Percentiles rank a stretch among this genome's conserved stretches.
These are phyloP conservation scores for Hemichromis elongatus DNA, from an alignment of 2,113 vertebrate species.

Conservation along the genomic window DNA sequence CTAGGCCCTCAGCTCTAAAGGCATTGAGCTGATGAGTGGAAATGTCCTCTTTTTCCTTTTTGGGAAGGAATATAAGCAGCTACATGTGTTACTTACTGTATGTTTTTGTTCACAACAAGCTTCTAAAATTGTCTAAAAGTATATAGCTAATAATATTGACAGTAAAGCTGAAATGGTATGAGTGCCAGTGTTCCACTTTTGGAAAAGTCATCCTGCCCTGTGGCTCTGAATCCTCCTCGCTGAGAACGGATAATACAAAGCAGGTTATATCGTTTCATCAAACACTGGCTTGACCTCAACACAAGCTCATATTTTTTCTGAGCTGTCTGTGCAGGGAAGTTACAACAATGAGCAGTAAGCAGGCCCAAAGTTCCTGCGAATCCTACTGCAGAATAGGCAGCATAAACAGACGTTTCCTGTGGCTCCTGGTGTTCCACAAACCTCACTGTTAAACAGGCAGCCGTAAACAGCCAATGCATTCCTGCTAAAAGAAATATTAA, in stretches of 20 bases:
- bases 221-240: not conserved
- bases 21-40: not conserved
- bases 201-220: not conserved
- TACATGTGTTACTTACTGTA: not conserved
- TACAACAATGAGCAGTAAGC: conserved; percentile 53
- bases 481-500: not conserved
- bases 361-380: conserved; percentile 43
- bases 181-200: not conserved
- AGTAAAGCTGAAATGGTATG: not conserved
- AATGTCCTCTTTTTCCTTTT: not conserved
- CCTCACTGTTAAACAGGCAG: not conserved
- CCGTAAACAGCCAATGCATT: not conserved
- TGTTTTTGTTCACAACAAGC: not conserved
- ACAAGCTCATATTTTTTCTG: conserved; percentile 38
- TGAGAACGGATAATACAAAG: not conserved
- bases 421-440: not conserved
- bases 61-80: not conserved
- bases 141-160: not conserved
- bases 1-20: not conserved
- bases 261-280: conserved; percentile 18
- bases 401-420: conserved; percentile 67
- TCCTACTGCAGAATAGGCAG: conserved; percentile 29
- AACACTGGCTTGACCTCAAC: conserved; percentile 31
- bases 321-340: conserved; percentile 53
- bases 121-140: not conserved